A percentile compares a stretch with the other conserved stretches of the same genome.
Conservation (phyloP, 1,140 invertebrate genomes). For the Cyclargus thomasi region DNA sequence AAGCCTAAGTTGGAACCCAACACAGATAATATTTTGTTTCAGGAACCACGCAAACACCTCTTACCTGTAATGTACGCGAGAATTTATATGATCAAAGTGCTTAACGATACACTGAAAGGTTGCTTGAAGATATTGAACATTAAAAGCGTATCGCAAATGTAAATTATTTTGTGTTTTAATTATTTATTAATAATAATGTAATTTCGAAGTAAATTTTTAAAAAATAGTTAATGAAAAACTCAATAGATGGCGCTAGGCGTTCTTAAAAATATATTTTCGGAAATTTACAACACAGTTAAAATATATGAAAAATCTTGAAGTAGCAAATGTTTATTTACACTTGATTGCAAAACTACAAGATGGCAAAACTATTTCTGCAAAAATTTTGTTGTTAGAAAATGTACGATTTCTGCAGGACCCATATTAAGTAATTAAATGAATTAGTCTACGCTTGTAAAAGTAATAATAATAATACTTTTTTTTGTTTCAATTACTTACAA, state of each 20-base stretch:
- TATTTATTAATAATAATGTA: not conserved
- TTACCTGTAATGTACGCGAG: slow-evolving; percentile 79
- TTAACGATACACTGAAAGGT: slow-evolving; percentile 79
- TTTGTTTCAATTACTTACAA: no score
- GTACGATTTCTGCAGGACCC: no score
- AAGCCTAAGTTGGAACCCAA: no score
- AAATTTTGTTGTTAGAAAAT: no score
- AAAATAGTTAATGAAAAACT: not conserved
- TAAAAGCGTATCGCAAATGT: slow-evolving; percentile 80
- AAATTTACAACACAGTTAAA: no score
- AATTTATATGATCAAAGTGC: slow-evolving; percentile 79
- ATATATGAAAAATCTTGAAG: no score
- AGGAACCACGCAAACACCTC: slow-evolving; percentile 79
- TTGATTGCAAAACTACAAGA: no score
- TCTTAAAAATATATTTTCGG: not conserved
- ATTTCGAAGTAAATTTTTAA: not conserved
- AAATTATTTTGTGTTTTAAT: slow-evolving; percentile 38
- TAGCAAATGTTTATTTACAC: no score
- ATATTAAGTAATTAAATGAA: no score
- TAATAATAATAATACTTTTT: no score
- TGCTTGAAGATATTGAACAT: slow-evolving; percentile 79
- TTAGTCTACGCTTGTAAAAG: no score
- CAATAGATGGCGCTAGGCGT: not conserved
- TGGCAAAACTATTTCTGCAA: no score
- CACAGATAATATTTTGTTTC: slow-evolving; percentile 40